These are phyloP conservation scores for Conus betulinus DNA, from an alignment of 1,140 invertebrate genomes.

Conservation along the genomic window DNA sequence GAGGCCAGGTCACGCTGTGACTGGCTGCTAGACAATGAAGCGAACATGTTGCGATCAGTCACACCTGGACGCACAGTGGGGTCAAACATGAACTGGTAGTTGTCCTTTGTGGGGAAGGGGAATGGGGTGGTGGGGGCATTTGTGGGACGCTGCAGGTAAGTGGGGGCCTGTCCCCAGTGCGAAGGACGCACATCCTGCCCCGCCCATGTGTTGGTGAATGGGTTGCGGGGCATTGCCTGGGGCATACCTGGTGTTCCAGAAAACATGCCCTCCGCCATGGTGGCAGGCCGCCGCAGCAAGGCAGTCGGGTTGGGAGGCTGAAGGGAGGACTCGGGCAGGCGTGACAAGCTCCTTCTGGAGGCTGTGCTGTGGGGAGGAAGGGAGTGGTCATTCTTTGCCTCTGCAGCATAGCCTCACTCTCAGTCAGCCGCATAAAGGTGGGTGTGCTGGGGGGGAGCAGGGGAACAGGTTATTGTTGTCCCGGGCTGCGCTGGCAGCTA, in stretches of 20 bases:
- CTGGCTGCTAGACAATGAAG: constrained; percentile 61
- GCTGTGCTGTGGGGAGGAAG: constrained; percentile 58
- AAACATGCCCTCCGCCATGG: constrained; percentile 68
- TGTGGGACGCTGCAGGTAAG: constrained; percentile 62
- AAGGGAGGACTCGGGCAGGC: constrained; percentile 59
- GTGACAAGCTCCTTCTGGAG: constrained; percentile 40
- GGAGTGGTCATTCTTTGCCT: constrained; percentile 65
- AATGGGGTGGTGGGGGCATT: constrained; percentile 55
- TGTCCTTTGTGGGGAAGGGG: constrained; percentile 65
- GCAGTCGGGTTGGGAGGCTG: constrained; percentile 57
- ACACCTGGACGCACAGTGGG: constrained; percentile 58
- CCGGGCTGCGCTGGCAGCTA: constrained; percentile 32
- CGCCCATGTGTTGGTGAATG: constrained; percentile 68
- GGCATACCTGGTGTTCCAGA: constrained; percentile 54
- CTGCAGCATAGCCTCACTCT: constrained; percentile 66
- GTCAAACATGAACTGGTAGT: constrained; percentile 72
- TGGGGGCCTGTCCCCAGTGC: constrained; percentile 67
- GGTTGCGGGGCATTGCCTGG: constrained; percentile 66
- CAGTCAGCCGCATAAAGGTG: constrained; percentile 63
- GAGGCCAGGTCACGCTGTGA: constrained; percentile 63
- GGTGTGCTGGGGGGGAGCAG: constrained; percentile 46
- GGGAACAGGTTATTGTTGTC: constrained; percentile 54
- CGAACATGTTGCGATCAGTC: constrained; percentile 68
- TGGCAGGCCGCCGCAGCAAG: constrained; percentile 58
- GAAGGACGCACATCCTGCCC: constrained; percentile 66